Percentiles rank a stretch among this genome's conserved stretches.
These are phyloP conservation scores for Phoeniculus purpureus DNA, from an alignment of 2,797 vertebrate species.

Conservation along the genomic window DNA sequence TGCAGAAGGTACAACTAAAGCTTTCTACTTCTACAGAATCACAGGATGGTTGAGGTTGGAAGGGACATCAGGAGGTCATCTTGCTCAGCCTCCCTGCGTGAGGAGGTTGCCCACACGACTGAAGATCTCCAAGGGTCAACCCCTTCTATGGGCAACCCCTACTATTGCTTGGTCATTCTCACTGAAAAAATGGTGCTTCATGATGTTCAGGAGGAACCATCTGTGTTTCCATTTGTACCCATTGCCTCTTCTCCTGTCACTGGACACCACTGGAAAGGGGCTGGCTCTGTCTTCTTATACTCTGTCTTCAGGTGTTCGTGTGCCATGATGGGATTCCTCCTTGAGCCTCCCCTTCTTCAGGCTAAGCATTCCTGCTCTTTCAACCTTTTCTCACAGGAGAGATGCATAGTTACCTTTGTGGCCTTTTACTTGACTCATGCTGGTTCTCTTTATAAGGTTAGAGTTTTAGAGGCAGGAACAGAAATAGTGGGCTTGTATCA, in stretches of 20 bases:
- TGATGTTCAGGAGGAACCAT: background rate
- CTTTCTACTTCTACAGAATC: background rate
- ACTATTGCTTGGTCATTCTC: background rate
- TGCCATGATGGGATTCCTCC: background rate
- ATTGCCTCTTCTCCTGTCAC: background rate
- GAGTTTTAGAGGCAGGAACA: background rate
- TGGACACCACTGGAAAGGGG: background rate
- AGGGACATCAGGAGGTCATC: background rate
- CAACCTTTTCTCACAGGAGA: background rate
- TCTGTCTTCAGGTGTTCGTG: background rate
- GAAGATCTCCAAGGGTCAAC: background rate
- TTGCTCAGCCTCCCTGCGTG: background rate
- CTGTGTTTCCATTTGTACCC: background rate
- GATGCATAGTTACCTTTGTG: background rate
- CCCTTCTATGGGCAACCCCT: background rate
- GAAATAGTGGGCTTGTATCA: conserved; percentile 1
- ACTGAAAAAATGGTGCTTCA: background rate
- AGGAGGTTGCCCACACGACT: background rate
- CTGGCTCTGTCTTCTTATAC: background rate
- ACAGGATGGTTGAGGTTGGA: background rate
- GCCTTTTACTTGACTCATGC: background rate
- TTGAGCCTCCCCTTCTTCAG: background rate
- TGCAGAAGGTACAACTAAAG: background rate
- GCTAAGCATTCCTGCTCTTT: background rate
- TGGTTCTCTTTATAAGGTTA: background rate